Evolutionary conservation across 1,140 invertebrate species (phyloP), one percentile per base, ranked within the genome.

Genomic region (Holcopasites calliopsidis): DNA sequence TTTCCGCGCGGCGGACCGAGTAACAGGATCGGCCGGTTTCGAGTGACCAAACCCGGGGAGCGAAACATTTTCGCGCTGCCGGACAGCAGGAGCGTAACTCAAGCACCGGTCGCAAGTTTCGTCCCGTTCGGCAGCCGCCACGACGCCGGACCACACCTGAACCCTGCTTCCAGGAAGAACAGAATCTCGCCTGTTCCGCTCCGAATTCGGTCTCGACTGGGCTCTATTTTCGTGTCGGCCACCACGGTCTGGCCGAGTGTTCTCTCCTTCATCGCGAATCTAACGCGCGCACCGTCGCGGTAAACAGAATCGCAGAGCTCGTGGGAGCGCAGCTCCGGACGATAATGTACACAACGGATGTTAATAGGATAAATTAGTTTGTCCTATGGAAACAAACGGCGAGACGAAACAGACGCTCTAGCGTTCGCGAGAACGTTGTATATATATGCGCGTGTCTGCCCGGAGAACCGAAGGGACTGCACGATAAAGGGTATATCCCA

Each of bases 1-100:
- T 86, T 85, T 86, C 84, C 76, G 74, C 77, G 76, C 71, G 62
- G 52, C 54, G 54, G 70, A 76, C 58, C 64, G 66, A 61, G 89
- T 90, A 90, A 91, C 88, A 84, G 88, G 89, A 91, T 90, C 89
- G 79, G 79, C 69, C 73, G 64, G 87, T 90, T 86, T 91, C 90
- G 83, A 89, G 88, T 91, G 89, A 90, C 89, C 87, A 82, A 80
- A 76, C 81, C 76, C 82, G 75, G 80, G 79, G 77, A 82, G 87
- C 88, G n/a, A 90, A 90, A 91, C 89, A 90, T 91, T 91, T 90
- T 91, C 90, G 87, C 90, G 90, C 90, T 88, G 89, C 85, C 87
- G 38, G 11, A 33, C 88, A 87, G 89, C n/a, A n/a, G 85, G 61
- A 62, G 69, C 77, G 90, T 89, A 90, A 91, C 83, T 89, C 85